These are phyloP conservation scores for Trichonephila clavata DNA, from an alignment of 1,140 invertebrate genomes.

Conservation along the genomic window DNA sequence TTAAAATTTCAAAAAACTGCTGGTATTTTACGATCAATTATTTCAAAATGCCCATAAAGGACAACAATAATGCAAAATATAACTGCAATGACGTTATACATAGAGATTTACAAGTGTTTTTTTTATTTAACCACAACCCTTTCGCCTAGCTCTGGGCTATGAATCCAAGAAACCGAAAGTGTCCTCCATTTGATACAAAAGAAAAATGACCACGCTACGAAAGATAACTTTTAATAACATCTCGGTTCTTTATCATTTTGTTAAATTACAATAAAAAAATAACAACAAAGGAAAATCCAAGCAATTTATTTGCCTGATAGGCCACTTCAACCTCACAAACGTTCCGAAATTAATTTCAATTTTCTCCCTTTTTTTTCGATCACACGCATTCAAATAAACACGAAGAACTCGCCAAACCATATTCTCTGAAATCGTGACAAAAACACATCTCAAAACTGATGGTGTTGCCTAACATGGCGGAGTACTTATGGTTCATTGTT, in stretches of 20 bases:
- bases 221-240: conserved; percentile 18
- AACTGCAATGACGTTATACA: no score
- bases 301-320: conserved; percentile 18
- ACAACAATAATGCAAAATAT: no score
- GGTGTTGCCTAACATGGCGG: conserved; percentile 14
- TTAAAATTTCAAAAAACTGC: no score
- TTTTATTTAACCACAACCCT: neutral
- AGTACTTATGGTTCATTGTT: conserved; percentile 53
- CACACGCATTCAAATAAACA: conserved; percentile 1
- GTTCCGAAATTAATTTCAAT: conserved; percentile 17
- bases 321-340: neutral
- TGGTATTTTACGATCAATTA: no score
- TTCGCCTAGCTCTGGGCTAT: neutral
- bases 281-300: neutral
- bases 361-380: neutral
- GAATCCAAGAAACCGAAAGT: neutral
- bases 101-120: no score
- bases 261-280: neutral
- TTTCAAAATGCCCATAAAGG: no score
- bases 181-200: neutral
- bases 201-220: neutral
- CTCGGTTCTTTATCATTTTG: neutral
- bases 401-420: neutral
- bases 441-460: neutral
- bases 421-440: conserved; percentile 9